Evolutionary conservation across 2,113 vertebrate genomes (phyloP).

Genomic region (Thunnus thynnus): DNA sequence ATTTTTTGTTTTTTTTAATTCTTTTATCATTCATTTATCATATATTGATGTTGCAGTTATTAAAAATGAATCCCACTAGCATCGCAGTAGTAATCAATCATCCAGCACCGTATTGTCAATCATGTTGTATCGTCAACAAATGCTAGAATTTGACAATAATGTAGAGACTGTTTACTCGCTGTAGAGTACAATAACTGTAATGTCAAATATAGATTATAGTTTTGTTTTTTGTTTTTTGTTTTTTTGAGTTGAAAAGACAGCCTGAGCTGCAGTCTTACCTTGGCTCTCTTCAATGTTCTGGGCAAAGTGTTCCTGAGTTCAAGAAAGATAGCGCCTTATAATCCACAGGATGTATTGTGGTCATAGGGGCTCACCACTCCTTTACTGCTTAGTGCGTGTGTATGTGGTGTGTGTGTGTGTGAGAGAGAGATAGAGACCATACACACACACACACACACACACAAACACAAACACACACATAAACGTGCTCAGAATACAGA

Average conservation of each 20-base stretch:
- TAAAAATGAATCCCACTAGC: not conserved
- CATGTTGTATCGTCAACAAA: not conserved
- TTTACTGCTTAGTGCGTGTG: not conserved
- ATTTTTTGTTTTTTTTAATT: not conserved
- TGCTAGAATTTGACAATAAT: not conserved
- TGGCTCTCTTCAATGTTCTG: slow-evolving; percentile 17
- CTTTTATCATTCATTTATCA: slow-evolving; percentile 7
- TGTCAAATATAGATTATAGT: slow-evolving; percentile 6
- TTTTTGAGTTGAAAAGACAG: slow-evolving; percentile 11
- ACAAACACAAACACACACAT: too few relatives aligned
- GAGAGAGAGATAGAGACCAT: not conserved
- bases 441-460: too few relatives aligned
- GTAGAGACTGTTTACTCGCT: not conserved
- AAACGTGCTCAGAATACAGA: not conserved
- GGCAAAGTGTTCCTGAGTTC: slow-evolving; percentile 35
- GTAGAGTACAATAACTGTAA: not conserved
- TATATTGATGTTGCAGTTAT: not conserved
- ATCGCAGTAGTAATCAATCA: not conserved
- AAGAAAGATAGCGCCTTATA: slow-evolving; percentile 46
- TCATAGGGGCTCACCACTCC: slow-evolving; percentile 38
- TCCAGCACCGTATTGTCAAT: slow-evolving; percentile 6
- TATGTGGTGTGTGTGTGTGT: not conserved
- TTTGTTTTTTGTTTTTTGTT: not conserved
- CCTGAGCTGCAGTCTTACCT: slow-evolving; percentile 67
- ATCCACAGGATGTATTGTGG: slow-evolving; percentile 36